Base-by-base conservation (phyloP, 2,888 invertebrate genomes). In the Pseudococcus viburni region DNA sequence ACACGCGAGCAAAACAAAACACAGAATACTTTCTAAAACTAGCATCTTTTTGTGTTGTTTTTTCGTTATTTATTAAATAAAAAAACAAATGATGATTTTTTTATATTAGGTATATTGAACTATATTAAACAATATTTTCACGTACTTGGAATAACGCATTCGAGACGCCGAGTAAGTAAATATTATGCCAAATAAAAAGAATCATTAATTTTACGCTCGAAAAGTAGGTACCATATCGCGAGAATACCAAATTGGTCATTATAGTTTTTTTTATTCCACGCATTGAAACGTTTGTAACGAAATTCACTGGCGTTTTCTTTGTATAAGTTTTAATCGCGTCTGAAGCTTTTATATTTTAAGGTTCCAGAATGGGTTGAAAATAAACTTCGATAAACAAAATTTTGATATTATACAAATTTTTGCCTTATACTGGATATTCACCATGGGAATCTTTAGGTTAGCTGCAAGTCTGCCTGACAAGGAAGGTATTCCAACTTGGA, bases 111-210 rank as follows among this genome's bases (percentile, higher is more conserved):
- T 33, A 33, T n/a, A 73, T 73, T 33, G 33, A 12, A 11, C 33
- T 33, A 73, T 73, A 73, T 73, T 73, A 33, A 73, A 73, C 68
- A 73, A 73, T 73, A 73, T 73, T 73, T 73, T 73, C 68, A 73
- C 68, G 33, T 73, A 73, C 68, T 73, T 73, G 15, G 68, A 26
- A 15, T 26, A 33, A 51, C 19, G 59, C 6, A 19, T 19, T 5
- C 12, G 59, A 33, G 26, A 33, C 59, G 8, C 6, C 59, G 19
- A 19, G 59, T 59, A 59, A 33, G 33, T 73, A 33, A 73, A 73
- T 73, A 73, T 73, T 12, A 9, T 17, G 6, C 26, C 26, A 33
- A 73, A 73, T 26, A 73, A 73, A 73, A 73, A 73, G 33, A 64
- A 73, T 33, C 68, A 73, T 73, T 73, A 73, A 73, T 73, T 73